These are phyloP conservation scores for Kuschelorhynchus macadamiae DNA, from an alignment of 2,888 invertebrate genomes.

Conservation along the genomic window DNA sequence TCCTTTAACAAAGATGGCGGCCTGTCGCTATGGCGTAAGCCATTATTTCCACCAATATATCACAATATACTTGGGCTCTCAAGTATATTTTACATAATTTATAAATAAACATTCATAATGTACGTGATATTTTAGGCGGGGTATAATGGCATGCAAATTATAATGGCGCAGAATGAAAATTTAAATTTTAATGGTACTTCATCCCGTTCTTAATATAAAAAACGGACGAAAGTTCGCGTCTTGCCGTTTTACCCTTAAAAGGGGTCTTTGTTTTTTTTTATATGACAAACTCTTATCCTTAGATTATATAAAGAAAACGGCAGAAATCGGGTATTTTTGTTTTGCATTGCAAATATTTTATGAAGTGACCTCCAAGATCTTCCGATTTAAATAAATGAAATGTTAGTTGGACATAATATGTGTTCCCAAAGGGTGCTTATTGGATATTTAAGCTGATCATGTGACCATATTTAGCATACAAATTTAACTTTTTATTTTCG, in stretches of 20 bases:
- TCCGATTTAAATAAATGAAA: too few species aligned
- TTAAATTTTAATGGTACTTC: conserved; percentile 65
- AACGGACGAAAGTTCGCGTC: conserved; percentile 28
- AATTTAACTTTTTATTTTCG: too few species aligned
- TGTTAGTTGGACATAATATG: too few species aligned
- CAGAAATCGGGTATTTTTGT: too few species aligned
- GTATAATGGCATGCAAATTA: conserved; percentile 66
- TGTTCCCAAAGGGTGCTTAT: too few species aligned
- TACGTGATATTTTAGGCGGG: conserved; percentile 65
- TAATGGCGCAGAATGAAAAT: conserved; percentile 64
- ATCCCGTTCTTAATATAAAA: conserved; percentile 47
- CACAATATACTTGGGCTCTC: conserved; percentile 64
- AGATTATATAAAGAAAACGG: too few species aligned
- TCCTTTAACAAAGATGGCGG: conserved; percentile 25
- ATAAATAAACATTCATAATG: conserved; percentile 70
- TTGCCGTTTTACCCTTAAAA: conserved; percentile 23
- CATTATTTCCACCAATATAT: conserved; percentile 65
- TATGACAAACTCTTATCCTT: conserved; percentile 3
- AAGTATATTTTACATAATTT: conserved; percentile 68
- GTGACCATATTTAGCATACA: too few species aligned
- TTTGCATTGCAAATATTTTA: too few species aligned
- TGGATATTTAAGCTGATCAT: too few species aligned
- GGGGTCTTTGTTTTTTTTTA: conserved; percentile 15
- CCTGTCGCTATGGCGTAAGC: conserved; percentile 27
- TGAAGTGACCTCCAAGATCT: too few species aligned